Conservation (phyloP, 2,797 vertebrate genomes). For the Pelobates cultripes region DNA sequence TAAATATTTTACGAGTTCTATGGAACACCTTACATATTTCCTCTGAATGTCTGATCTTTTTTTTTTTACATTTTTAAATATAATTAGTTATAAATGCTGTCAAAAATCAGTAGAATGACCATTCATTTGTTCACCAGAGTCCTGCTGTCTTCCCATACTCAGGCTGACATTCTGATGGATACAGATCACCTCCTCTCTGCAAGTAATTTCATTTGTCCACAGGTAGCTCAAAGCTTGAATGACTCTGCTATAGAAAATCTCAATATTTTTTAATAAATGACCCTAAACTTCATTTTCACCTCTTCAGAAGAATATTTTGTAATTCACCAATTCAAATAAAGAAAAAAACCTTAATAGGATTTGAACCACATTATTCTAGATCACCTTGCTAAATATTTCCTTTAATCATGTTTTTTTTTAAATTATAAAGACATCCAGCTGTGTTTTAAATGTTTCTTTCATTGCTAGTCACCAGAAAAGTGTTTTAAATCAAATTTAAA, state of each 20-base stretch:
- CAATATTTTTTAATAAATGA: not conserved
- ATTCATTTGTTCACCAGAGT: slow-evolving; percentile 50
- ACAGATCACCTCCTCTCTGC: slow-evolving; percentile 59
- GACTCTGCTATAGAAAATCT: slow-evolving; percentile 58
- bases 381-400: not conserved
- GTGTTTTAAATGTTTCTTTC: too few relatives aligned
- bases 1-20: too few relatives aligned
- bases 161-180: slow-evolving; percentile 56
- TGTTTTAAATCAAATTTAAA: too few relatives aligned
- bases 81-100: slow-evolving; percentile 42
- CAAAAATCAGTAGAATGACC: slow-evolving; percentile 57
- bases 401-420: not conserved
- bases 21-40: too few relatives aligned
- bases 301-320: not conserved
- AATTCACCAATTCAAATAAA: not conserved
- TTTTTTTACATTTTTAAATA: slow-evolving; percentile 6
- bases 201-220: slow-evolving; percentile 65
- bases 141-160: slow-evolving; percentile 60
- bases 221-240: slow-evolving; percentile 55
- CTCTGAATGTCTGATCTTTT: too few relatives aligned
- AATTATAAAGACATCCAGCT: not conserved
- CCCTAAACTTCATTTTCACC: slow-evolving; percentile 1
- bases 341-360: not conserved
- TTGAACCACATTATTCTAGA: not conserved
- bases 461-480: too few relatives aligned